A percentile compares a stretch with the other conserved stretches of the same genome.
These are phyloP conservation scores for Cephalopterus ornatus DNA, from an alignment of 2,113 vertebrate genomes.

Conservation along the genomic window DNA sequence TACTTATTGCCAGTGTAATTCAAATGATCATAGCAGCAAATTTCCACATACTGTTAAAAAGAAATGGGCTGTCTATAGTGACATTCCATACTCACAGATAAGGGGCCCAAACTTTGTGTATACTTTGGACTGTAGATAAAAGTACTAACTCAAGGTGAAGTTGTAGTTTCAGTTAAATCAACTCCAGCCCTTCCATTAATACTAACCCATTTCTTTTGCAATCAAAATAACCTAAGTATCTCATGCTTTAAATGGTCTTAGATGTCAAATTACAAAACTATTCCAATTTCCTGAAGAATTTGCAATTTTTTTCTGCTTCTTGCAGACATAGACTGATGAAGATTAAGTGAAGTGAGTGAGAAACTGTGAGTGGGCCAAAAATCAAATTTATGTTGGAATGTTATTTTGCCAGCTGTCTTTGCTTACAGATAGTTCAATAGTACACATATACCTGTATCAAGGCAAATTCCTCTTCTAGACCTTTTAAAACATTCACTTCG, in stretches of 20 bases:
- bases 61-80: background rate
- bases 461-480: constrained; percentile 80
- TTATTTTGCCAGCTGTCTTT: background rate
- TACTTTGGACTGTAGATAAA: background rate
- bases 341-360: background rate
- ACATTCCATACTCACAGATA: background rate
- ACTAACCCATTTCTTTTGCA: background rate
- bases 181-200: background rate
- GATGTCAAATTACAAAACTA: background rate
- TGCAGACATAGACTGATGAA: background rate
- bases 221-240: background rate
- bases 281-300: background rate
- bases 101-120: background rate
- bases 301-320: background rate
- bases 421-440: background rate
- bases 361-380: background rate
- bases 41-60: background rate
- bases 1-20: background rate
- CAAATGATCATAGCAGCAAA: background rate
- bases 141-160: background rate
- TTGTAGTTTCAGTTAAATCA: background rate
- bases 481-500: constrained; percentile 83
- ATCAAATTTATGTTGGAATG: background rate
- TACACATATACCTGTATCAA: constrained; percentile 80
- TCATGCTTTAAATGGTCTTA: background rate